Evolutionary conservation across 2,888 invertebrate genomes (phyloP), one percentile per base, ranked within the genome.

Genomic region (Latrodectus hesperus): DNA sequence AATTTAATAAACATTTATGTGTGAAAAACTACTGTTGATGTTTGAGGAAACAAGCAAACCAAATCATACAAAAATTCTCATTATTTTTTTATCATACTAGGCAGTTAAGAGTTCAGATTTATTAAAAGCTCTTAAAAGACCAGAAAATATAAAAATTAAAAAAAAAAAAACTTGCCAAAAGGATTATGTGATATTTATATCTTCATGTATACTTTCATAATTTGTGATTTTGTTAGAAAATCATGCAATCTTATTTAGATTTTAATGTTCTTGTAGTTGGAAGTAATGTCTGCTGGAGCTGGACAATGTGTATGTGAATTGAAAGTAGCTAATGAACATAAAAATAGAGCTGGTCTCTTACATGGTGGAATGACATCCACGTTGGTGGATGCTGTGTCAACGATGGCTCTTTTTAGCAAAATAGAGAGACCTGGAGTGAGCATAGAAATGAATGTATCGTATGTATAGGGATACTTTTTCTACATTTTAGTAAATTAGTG

Each of bases 321-420:
- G 91, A 94, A 94, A 90, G 95, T 98, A 0, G 94, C 93, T 0
- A 93, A 95, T 6, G 95, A 96, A 90, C 96, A 97, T 88, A 93
- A 95, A 2, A 98, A 98, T 92, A 92, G 93, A 16, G 92, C 93
- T 55, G 96, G 96, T 0, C 94, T 95, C 0, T 92, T 98, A 8
- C 98, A 98, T 91, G 98, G 98, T 3, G 98, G 97, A 9, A 95
- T 96, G 90, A 96, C 96, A 6, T 95, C 96, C 5, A 96, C 96
- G 0, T 92, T 98, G 12, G 94, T 96, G 0, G 96, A 96, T 91
- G 93, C 93, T 80, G 92, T 97, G 38, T 97, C 97, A 0, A 95
- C 96, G 0, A 95, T 95, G 91, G 97, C 96, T 0, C 92, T 98
- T 1, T 94, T 95, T 91, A 94, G 96, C n/a, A 92, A 93, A 51